phyloP scores from a whole-genome alignment of 2,113 vertebrate species.

The Grammomys dolichurus region DNA sequence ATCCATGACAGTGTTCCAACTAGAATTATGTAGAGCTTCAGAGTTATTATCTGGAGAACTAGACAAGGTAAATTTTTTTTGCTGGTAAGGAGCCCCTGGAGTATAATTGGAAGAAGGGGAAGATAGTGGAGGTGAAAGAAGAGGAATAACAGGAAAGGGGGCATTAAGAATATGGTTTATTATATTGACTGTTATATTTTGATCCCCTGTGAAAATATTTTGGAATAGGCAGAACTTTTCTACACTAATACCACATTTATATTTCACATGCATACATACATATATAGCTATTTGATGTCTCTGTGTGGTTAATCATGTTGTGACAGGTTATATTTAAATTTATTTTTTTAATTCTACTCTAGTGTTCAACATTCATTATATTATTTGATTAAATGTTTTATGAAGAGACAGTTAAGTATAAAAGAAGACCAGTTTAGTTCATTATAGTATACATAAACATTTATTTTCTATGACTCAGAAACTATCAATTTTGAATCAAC shows the following conservation, averaged over 20 bases:
- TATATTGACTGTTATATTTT: neutral
- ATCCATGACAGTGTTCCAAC: neutral
- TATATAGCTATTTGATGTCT: neutral
- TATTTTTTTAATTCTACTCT: slow-evolving; percentile 10
- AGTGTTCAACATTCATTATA: neutral
- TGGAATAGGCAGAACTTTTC: neutral
- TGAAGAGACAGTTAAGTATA: neutral
- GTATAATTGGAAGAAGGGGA: neutral
- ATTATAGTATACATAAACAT: neutral
- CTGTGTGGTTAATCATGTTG: neutral
- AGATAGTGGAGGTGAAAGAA: neutral
- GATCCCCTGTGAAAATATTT: neutral
- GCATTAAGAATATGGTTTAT: neutral
- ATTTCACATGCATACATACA: neutral
- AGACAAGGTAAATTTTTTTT: neutral
- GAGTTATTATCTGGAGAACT: neutral
- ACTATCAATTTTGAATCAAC: neutral
- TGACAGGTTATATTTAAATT: neutral
- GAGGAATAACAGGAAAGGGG: rapidly evolving
- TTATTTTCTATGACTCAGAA: neutral
- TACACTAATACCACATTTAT: neutral
- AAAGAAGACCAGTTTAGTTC: neutral
- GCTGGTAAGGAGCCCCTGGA: neutral
- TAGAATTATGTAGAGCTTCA: neutral
- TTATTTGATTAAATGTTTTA: neutral